These are phyloP conservation scores for Mythimna ferrago DNA, from an alignment of 2,888 invertebrate genomes.

Conservation along the genomic window DNA sequence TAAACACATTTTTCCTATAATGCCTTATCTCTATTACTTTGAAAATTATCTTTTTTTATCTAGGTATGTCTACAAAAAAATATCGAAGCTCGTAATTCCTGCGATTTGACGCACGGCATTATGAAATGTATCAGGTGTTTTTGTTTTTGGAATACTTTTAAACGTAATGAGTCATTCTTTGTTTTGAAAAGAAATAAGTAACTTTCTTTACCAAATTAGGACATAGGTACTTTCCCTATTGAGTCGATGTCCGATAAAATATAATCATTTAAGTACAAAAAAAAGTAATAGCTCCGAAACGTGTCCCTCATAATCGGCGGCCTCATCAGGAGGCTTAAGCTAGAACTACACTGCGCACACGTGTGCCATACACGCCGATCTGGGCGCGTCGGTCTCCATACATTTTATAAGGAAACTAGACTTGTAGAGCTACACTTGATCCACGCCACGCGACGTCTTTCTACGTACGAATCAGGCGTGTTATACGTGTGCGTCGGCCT, in stretches of 20 bases:
- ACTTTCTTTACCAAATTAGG: not conserved
- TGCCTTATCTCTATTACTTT: constrained; percentile 2
- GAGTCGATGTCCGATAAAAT: not conserved
- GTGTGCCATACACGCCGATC: no score
- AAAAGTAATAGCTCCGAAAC: no score
- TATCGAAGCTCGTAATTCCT: not conserved
- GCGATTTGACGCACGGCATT: constrained; percentile 14
- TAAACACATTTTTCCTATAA: constrained; percentile 34
- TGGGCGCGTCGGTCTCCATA: no score
- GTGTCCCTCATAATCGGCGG: no score
- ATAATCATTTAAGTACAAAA: not conserved
- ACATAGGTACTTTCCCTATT: not conserved
- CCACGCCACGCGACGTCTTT: no score
- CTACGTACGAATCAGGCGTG: no score
- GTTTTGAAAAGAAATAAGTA: not conserved
- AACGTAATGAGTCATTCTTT: constrained; percentile 1
- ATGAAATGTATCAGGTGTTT: constrained; percentile 12
- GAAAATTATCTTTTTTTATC: constrained; percentile 13
- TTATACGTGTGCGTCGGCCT: no score
- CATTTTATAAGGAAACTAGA: no score
- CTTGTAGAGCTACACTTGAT: no score
- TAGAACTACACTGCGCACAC: no score
- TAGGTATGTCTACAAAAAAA: not conserved
- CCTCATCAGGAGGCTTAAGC: no score
- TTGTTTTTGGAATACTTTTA: not conserved